A percentile compares a stretch with the other conserved stretches of the same genome.
Conservation (phyloP, 1,140 invertebrate genomes). For the Calephelis virginiensis region DNA sequence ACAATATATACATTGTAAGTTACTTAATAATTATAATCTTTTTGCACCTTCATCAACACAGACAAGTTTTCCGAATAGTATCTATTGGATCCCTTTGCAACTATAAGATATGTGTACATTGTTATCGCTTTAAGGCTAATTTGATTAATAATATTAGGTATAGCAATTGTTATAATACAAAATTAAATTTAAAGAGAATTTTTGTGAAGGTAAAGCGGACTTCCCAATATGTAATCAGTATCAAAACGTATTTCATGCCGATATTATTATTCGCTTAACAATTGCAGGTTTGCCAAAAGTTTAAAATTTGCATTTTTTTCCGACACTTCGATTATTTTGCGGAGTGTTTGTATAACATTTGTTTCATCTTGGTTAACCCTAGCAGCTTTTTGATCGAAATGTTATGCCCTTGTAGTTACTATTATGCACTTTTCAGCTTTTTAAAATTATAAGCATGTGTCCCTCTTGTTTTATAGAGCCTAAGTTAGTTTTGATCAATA, state of each 20-base stretch:
- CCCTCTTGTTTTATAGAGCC: slow-evolving; percentile 34
- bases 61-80: too few species aligned
- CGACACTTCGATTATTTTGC: slow-evolving; percentile 60
- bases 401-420: slow-evolving; percentile 21
- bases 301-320: slow-evolving; percentile 78
- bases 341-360: slow-evolving; percentile 36
- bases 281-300: slow-evolving; percentile 78
- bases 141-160: background rate
- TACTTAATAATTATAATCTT: too few species aligned
- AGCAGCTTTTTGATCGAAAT: slow-evolving; percentile 38
- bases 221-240: slow-evolving; percentile 1
- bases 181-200: slow-evolving; percentile 1
- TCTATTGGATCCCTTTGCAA: too few species aligned
- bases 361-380: slow-evolving; percentile 47
- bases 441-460: slow-evolving; percentile 41
- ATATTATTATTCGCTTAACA: slow-evolving; percentile 61
- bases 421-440: slow-evolving; percentile 30
- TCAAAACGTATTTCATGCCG: slow-evolving; percentile 12
- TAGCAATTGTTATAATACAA: background rate
- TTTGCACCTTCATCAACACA: too few species aligned
- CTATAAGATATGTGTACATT: background rate
- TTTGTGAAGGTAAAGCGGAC: slow-evolving; percentile 26
- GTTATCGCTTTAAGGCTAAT: background rate
- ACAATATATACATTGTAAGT: background rate
- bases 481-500: slow-evolving; percentile 6